Conservation (phyloP, 2,797 vertebrate genomes). For the Phrynocephalus guinanensis region DNA sequence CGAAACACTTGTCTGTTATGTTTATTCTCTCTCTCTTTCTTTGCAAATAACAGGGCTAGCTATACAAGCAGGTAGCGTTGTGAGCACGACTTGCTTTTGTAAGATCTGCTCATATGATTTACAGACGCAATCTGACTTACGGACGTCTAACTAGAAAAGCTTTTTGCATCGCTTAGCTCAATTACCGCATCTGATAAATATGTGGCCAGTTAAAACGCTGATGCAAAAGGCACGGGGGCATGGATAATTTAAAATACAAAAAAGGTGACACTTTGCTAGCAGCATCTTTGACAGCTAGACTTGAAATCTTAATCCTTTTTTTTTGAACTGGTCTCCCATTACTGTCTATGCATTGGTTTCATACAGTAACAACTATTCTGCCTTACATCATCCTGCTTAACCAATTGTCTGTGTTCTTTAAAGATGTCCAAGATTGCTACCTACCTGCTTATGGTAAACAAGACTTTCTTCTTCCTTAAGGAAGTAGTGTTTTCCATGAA, state of each 20-base stretch:
- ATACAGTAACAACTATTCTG: background rate
- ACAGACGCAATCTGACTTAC: background rate
- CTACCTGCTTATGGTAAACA: background rate
- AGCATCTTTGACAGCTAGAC: background rate
- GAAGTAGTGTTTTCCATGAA: no score
- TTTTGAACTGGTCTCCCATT: background rate
- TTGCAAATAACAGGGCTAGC: no score
- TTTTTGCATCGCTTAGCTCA: background rate
- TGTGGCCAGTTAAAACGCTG: background rate
- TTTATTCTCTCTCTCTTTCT: background rate
- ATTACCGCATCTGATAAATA: background rate
- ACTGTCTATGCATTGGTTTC: background rate
- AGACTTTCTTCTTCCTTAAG: constrained; percentile 14
- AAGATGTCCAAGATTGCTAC: background rate
- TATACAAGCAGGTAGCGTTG: background rate
- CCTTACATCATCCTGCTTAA: constrained; percentile 35
- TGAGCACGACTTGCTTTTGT: background rate
- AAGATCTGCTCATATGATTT: background rate
- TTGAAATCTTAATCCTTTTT: background rate
- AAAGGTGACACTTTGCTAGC: background rate
- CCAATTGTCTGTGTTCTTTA: background rate
- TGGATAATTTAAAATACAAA: background rate
- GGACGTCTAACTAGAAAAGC: background rate
- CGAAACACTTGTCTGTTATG: background rate
- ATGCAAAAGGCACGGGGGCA: background rate